These are phyloP conservation scores for Flexamia atlantica DNA, from an alignment of 2,888 invertebrate species.

Conservation along the genomic window DNA sequence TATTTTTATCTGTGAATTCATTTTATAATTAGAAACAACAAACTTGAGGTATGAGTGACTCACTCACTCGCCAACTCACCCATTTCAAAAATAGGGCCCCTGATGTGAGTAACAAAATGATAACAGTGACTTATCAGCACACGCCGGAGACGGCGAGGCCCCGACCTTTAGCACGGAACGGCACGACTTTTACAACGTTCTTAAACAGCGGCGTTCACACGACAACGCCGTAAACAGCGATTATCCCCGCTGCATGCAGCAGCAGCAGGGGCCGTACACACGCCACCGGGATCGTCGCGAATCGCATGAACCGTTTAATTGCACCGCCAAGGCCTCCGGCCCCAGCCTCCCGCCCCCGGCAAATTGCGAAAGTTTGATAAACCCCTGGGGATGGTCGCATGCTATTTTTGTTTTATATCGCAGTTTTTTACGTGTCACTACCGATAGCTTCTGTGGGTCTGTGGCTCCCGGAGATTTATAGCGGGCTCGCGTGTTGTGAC, in stretches of 20 bases:
- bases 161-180: no score
- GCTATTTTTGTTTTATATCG: background rate
- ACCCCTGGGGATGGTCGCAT: background rate
- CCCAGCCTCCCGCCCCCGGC: background rate
- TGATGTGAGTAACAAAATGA: no score
- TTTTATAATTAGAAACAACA: no score
- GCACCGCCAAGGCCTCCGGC: background rate
- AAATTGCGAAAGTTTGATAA: constrained; percentile 10
- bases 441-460: no score
- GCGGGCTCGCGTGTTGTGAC: background rate
- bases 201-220: no score
- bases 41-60: no score
- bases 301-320: constrained; percentile 8
- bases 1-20: no score
- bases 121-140: no score
- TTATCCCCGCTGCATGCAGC: background rate
- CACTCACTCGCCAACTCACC: no score
- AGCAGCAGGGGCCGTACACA: background rate
- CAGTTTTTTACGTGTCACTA: background rate
- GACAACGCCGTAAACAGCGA: background rate
- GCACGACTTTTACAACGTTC: no score
- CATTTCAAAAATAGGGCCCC: no score
- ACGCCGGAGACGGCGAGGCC: no score
- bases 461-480: background rate
- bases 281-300: constrained; percentile 1